Base-by-base conservation (phyloP, 2,888 invertebrate genomes). In the Molorchus minor region DNA sequence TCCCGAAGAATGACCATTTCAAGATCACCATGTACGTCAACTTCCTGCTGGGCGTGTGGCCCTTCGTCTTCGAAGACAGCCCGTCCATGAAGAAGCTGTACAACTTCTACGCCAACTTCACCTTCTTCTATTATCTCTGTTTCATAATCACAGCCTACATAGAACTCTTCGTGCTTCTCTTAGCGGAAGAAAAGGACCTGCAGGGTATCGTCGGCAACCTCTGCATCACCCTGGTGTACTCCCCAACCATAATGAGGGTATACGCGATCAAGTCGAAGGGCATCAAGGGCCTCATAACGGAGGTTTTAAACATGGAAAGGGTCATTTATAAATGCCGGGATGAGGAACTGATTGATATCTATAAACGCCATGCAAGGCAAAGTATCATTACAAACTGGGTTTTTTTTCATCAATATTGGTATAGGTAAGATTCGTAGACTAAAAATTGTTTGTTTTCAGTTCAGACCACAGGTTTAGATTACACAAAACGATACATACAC, bases 151-250 rank as follows among this genome's bases (percentile, higher is more conserved):
- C n/a, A n/a, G n/a, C n/a, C n/a, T n/a, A 62, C 30, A 57, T 53
- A 5, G 51, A 67, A 40, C 21, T 67, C 0, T 56, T 44, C 16
- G 16, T 61, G 8, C 51, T 67, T 2, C 19, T 67, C 5, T 41
- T 40, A 0, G 62, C 60, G 7, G 51, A 59, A n/a, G 20, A 35
- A 35, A 45, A 61, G 10, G 57, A 62, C 25, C 25, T 61, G 3
- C 54, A 63, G 29, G 67, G 65, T 40, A 61, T 65, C 15, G 43
- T 65, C 2, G 63, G 57, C 4, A 67, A 67, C 35, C 20, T 67
- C 2, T 67, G 67, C 30, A 63, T 63, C 35, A 63, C 64, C 13
- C 45, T 64, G 2, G 55, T 65, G 21, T 61, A 67, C 36, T 46
- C 59, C 1, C 58, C 61, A 7, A 57, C 62, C 0, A 47, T 58